Conservation (phyloP, 2,797 vertebrate species). For the Muscicapa comitata region DNA sequence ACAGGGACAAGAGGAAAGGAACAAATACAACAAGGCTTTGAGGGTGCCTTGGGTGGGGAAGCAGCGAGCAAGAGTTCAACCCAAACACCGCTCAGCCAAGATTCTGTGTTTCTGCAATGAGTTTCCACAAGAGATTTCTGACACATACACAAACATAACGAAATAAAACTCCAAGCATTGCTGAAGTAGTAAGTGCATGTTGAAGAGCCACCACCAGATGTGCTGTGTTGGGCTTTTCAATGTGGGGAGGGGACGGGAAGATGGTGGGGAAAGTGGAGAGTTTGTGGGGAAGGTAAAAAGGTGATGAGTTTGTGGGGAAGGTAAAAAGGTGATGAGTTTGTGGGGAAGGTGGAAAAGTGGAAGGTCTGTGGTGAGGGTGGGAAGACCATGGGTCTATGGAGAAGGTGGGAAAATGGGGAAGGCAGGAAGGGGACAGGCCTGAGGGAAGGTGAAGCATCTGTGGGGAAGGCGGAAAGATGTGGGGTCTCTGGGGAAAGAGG, state of each 20-base stretch:
- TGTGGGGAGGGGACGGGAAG: background rate
- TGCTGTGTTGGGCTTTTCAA: rapidly evolving
- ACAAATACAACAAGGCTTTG: background rate
- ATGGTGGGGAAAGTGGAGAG: background rate
- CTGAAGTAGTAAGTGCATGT: background rate
- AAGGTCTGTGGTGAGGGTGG: background rate
- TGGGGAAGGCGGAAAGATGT: background rate
- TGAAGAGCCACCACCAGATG: background rate
- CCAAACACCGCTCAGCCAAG: rapidly evolving
- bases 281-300: too few species aligned
- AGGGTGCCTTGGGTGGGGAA: background rate
- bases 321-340: rapidly evolving
- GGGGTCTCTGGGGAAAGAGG: too few species aligned
- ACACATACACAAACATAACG: rapidly evolving
- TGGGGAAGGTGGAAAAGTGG: background rate
- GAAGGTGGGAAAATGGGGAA: background rate
- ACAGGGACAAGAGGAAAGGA: background rate
- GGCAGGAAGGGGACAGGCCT: rapidly evolving
- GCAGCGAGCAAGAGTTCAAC: rapidly evolving
- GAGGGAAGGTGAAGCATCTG: rapidly evolving
- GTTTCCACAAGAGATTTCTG: background rate
- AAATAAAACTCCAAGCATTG: background rate
- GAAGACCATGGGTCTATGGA: rapidly evolving
- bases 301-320: rapidly evolving
- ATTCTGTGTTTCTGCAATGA: background rate